Evolutionary conservation across 2,113 vertebrate species (phyloP).

Genomic region (Cepphus grylle): DNA sequence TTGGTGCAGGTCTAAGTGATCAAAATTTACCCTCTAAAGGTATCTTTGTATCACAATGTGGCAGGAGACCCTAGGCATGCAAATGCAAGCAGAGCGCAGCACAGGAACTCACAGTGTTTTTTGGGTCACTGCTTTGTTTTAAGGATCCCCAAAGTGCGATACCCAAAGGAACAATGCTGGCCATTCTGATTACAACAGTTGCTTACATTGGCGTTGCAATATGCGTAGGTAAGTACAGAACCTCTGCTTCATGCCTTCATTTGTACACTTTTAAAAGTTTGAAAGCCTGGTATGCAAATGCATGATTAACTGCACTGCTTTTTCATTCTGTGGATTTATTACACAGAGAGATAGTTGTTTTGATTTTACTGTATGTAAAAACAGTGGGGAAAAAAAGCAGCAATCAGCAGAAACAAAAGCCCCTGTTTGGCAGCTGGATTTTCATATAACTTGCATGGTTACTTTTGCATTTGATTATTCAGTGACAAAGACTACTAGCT

Average conservation of each 20-base stretch:
- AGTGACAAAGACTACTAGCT: not conserved
- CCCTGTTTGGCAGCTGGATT: not conserved
- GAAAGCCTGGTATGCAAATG: not conserved
- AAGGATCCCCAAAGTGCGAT: conserved; percentile 91
- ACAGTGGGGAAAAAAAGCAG: not conserved
- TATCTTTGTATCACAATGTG: not conserved
- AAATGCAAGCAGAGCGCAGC: not conserved
- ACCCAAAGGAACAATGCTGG: conserved; percentile 93
- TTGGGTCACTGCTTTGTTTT: not conserved
- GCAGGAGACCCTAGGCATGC: not conserved
- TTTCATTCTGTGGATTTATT: not conserved
- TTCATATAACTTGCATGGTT: not conserved
- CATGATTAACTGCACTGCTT: not conserved
- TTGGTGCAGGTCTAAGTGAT: not conserved
- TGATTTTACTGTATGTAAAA: not conserved
- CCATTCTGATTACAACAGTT: conserved; percentile 89
- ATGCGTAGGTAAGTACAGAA: conserved; percentile 82
- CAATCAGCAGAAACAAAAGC: not conserved
- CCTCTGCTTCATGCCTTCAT: not conserved
- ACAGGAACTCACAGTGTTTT: not conserved
- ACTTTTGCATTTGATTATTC: not conserved
- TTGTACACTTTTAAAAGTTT: not conserved
- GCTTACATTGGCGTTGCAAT: conserved; percentile 88
- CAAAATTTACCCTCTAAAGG: not conserved
- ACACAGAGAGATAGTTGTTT: not conserved